Evolutionary conservation across 2,888 invertebrate genomes (phyloP), one percentile per base, ranked within the genome.

Genomic region (Tetranychus truncatus): DNA sequence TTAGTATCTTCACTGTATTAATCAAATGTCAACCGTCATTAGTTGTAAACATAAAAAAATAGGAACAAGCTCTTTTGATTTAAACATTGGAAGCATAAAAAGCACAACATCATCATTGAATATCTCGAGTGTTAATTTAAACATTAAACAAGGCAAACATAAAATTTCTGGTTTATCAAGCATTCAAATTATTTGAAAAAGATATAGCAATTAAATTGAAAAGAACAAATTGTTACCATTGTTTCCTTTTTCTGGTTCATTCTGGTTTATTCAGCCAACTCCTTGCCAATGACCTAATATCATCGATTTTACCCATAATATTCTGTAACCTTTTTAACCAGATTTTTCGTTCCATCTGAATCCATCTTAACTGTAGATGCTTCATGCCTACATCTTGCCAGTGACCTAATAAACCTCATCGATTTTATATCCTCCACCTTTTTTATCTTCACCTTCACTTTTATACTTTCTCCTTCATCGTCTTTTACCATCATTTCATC

Each of bases 21-120:
- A 55, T 55, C 55, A 55, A 55, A 55, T 55, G 55, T 55, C 55
- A 55, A 55, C 55, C 55, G n/a, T n/a, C n/a, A 55, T 55, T 55
- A 55, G 55, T 15, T 55, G 55, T 15, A 55, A 15, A 34, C 34
- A 34, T 34, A 34, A 34, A 34, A 24, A 34, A 34, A 34, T 5
- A 34, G 34, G 34, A 5, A 34, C 34, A 34, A 34, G 34, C 34
- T 34, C 34, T 34, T 34, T 34, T 34, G 34, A 34, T 34, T 34
- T 34, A 34, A 5, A 34, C 34, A 34, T 34, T 34, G 34, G 34
- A 34, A 5, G 5, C 34, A 34, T 34, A 34, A 34, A 34, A 34
- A 34, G 34, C 34, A 34, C 34, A 34, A 34, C 34, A 34, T 34
- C 34, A 34, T 34, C 34, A 34, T 34, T 34, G 34, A 3, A 34